These are phyloP conservation scores for Aporophyla nigra DNA, from an alignment of 2,888 invertebrate genomes.

Conservation along the genomic window DNA sequence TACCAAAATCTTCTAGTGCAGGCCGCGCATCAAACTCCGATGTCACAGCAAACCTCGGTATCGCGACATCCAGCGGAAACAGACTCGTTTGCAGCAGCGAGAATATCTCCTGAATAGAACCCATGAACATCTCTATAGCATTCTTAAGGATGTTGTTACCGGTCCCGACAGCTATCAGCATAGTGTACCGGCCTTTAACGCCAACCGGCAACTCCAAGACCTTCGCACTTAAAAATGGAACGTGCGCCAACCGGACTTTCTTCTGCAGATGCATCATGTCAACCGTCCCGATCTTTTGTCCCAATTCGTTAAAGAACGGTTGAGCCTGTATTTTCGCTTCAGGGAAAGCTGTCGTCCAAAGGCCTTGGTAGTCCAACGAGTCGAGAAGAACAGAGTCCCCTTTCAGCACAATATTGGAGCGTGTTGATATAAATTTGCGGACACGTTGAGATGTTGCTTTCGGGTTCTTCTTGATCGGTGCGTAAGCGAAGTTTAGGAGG, in stretches of 20 bases:
- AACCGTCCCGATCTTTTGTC: constrained; percentile 64
- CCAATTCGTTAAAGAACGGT: constrained; percentile 70
- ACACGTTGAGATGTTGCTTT: constrained; percentile 39
- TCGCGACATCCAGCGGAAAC: constrained; percentile 69
- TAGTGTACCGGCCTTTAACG: constrained; percentile 65
- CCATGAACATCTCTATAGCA: constrained; percentile 60
- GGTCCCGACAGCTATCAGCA: constrained; percentile 67
- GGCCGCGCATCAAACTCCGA: constrained; percentile 67
- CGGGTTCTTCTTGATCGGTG: constrained; percentile 57
- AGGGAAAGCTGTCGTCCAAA: constrained; percentile 70
- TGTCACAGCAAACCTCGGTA: constrained; percentile 69
- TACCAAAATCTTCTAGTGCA: constrained; percentile 65
- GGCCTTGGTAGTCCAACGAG: constrained; percentile 66
- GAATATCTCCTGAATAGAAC: constrained; percentile 65
- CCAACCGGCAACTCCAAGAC: constrained; percentile 73
- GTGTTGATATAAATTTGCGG: constrained; percentile 39
- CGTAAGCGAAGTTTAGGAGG: constrained; percentile 46
- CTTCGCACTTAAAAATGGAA: constrained; percentile 68
- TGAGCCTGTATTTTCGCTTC: constrained; percentile 56
- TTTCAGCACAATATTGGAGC: constrained; percentile 41
- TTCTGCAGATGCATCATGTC: constrained; percentile 70
- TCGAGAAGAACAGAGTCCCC: constrained; percentile 69
- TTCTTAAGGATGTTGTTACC: constrained; percentile 53
- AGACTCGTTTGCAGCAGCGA: constrained; percentile 64
- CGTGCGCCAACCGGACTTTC: constrained; percentile 65